phyloP scores from a whole-genome alignment of 2,797 vertebrate genomes.

The Tadarida brasiliensis region DNA sequence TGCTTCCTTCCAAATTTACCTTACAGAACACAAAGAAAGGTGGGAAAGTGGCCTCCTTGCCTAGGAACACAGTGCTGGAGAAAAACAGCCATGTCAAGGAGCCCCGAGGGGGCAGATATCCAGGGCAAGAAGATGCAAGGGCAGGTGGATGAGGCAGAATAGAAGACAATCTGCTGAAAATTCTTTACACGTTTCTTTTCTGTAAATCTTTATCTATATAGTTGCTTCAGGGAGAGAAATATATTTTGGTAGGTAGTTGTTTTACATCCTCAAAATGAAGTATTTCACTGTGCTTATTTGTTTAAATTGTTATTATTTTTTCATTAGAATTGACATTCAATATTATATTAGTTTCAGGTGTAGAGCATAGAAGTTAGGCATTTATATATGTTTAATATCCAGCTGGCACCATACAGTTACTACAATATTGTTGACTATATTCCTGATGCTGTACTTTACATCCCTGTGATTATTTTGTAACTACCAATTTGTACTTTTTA shows the following conservation, averaged over 20 bases:
- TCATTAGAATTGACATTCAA: neutral
- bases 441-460: neutral
- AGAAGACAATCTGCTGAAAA: neutral
- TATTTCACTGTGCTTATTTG: neutral
- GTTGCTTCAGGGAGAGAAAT: constrained; percentile 17
- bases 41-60: neutral
- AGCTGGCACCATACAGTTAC: neutral
- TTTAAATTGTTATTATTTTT: neutral
- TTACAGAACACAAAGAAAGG: constrained; percentile 15
- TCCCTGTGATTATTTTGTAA: neutral
- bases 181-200: neutral
- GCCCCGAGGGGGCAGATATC: neutral
- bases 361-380: neutral
- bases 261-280: neutral
- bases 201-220: constrained; percentile 5
- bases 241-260: neutral
- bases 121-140: neutral
- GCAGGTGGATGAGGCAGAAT: neutral
- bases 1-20: neutral
- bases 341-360: neutral
- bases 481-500: neutral
- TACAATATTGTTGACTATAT: neutral
- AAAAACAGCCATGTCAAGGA: neutral
- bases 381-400: neutral
- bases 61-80: neutral